These are phyloP conservation scores for Melanotaenia boesemani DNA, from an alignment of 2,797 vertebrate species.

Conservation along the genomic window DNA sequence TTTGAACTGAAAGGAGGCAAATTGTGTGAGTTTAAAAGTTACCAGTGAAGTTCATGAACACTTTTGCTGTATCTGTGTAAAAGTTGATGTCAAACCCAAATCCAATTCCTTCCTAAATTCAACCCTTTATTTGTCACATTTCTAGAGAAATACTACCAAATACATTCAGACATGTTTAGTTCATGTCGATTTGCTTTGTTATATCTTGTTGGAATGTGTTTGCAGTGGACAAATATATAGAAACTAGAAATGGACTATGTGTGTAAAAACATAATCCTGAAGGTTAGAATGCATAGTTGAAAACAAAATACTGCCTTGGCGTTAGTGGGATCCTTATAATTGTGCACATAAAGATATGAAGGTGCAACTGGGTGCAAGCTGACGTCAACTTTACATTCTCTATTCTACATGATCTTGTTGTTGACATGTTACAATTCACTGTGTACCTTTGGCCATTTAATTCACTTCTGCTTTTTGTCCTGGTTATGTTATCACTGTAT, in stretches of 20 bases:
- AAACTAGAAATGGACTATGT: too few species aligned
- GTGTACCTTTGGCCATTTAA: neutral
- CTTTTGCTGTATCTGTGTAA: neutral
- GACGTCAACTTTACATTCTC: neutral
- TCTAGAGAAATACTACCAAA: neutral
- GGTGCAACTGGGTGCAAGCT: neutral
- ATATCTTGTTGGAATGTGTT: too few species aligned
- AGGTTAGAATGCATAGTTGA: neutral
- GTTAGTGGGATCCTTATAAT: neutral
- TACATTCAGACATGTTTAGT: neutral
- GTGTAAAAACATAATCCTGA: too few species aligned
- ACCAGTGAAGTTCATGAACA: neutral
- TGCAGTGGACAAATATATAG: too few species aligned
- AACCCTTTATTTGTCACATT: neutral
- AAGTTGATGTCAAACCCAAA: slow-evolving; percentile 1
- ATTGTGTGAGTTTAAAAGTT: neutral
- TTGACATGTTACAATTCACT: neutral
- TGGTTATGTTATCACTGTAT: neutral
- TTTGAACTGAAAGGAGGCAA: neutral
- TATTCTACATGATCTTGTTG: neutral
- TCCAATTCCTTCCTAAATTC: neutral
- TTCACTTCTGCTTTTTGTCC: neutral
- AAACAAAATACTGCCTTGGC: neutral
- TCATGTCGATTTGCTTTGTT: too few species aligned
- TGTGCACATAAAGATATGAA: neutral